A percentile compares a stretch with the other conserved stretches of the same genome.
These are phyloP conservation scores for Amphibalanus amphitrite DNA, from an alignment of 1,140 invertebrate species.

Conservation along the genomic window DNA sequence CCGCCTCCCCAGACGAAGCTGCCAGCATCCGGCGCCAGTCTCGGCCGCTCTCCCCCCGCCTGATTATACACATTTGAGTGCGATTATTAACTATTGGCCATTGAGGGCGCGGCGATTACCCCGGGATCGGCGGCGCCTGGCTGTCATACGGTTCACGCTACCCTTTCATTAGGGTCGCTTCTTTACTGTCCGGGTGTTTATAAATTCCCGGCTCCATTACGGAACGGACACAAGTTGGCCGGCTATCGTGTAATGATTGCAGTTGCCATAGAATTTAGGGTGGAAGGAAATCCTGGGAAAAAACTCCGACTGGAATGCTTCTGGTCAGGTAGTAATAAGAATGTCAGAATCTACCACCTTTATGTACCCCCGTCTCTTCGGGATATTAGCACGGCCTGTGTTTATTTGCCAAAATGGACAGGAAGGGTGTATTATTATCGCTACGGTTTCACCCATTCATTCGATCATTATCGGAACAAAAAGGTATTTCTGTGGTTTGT, in stretches of 20 bases:
- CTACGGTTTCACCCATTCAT: no score
- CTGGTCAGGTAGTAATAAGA: background rate
- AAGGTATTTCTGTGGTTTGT: no score
- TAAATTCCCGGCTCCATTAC: background rate
- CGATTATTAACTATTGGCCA: conserved; percentile 1
- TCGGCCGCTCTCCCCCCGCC: background rate
- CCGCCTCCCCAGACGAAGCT: background rate
- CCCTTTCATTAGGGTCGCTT: background rate
- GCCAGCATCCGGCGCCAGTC: background rate
- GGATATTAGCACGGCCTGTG: background rate
- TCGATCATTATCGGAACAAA: no score
- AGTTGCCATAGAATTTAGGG: background rate
- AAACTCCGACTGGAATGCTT: background rate
- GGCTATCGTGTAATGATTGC: background rate
- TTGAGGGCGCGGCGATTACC: background rate
- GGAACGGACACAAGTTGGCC: background rate
- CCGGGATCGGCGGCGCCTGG: background rate
- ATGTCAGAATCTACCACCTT: background rate
- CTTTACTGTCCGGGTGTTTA: background rate
- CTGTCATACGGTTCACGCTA: background rate
- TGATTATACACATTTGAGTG: background rate
- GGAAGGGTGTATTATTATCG: no score
- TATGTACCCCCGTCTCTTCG: background rate
- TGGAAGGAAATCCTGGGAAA: background rate
- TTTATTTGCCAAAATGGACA: no score